Evolutionary conservation across 2,113 vertebrate genomes (phyloP).

Genomic region (Poeciliopsis occidentalis): DNA sequence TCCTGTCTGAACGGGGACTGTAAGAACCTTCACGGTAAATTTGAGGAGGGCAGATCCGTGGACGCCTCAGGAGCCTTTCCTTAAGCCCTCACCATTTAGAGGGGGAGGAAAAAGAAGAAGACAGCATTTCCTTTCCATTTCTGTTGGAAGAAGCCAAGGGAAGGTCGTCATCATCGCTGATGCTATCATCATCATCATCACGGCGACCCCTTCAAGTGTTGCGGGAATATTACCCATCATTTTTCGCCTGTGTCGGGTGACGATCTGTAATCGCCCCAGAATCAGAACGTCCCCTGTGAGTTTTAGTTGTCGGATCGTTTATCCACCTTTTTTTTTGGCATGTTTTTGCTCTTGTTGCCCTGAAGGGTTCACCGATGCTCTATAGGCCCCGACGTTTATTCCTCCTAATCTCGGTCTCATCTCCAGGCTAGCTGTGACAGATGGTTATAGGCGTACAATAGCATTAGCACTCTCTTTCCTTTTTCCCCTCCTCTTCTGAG

Average conservation of each 20-base stretch:
- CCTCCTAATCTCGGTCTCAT: constrained; percentile 98
- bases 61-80: constrained; percentile 93
- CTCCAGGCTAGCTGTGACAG: constrained; percentile 99
- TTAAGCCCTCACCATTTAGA: constrained; percentile 91
- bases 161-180: constrained; percentile 79
- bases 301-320: constrained; percentile 76
- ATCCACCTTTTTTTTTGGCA: constrained; percentile 64
- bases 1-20: constrained; percentile 92
- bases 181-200: constrained; percentile 82
- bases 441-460: constrained; percentile 99
- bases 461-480: constrained; percentile 92
- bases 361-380: constrained; percentile 94
- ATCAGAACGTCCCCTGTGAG: constrained; percentile 96
- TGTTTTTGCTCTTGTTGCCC: constrained; percentile 86
- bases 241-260: constrained; percentile 95
- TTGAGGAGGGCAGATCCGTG: constrained; percentile 81
- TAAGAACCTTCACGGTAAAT: constrained; percentile 87
- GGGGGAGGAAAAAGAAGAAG: constrained; percentile 62
- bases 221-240: constrained; percentile 92
- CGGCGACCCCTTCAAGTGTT: constrained; percentile 86
- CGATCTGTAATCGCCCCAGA: constrained; percentile 97
- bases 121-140: constrained; percentile 66
- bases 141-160: constrained; percentile 57
- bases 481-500: constrained; percentile 82
- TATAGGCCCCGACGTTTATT: constrained; percentile 94